A percentile compares a stretch with the other conserved stretches of the same genome.
Conservation (phyloP, 1,140 invertebrate genomes). For the Radopholus similis region DNA sequence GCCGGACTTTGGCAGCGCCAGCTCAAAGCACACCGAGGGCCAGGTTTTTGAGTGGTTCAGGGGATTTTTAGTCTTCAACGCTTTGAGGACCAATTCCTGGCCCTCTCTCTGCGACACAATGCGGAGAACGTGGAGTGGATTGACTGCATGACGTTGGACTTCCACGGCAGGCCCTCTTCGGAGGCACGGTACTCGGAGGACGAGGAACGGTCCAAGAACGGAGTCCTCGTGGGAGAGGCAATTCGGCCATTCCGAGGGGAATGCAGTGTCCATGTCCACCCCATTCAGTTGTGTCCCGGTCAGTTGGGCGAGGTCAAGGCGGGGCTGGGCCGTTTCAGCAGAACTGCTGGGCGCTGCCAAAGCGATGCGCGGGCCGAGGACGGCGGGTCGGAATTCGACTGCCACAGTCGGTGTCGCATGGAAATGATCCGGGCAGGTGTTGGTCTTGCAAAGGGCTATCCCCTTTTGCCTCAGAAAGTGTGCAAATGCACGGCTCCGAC, state of each 20-base stretch:
- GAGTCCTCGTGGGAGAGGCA: slow-evolving; percentile 44
- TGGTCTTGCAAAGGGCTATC: not conserved
- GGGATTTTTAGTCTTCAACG: slow-evolving; percentile 38
- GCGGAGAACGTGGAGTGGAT: slow-evolving; percentile 40
- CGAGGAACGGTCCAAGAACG: slow-evolving; percentile 48
- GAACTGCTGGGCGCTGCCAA: too few relatives aligned
- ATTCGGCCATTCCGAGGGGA: not conserved
- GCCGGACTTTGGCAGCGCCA: slow-evolving; percentile 46
- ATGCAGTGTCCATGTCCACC: not conserved
- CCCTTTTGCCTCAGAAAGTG: slow-evolving; percentile 21
- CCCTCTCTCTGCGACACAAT: slow-evolving; percentile 43
- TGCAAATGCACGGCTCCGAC: slow-evolving; percentile 52
- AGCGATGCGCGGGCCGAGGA: slow-evolving; percentile 42
- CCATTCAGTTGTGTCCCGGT: slow-evolving; percentile 46
- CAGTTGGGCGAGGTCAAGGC: slow-evolving; percentile 45
- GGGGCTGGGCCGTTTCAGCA: slow-evolving; percentile 39
- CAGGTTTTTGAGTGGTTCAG: slow-evolving; percentile 38
- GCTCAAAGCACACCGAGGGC: slow-evolving; percentile 44
- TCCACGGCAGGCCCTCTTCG: slow-evolving; percentile 46
- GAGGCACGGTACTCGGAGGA: slow-evolving; percentile 52
- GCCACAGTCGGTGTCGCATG: slow-evolving; percentile 47
- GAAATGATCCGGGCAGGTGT: slow-evolving; percentile 42
- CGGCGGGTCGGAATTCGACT: slow-evolving; percentile 50
- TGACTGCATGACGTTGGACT: slow-evolving; percentile 46
- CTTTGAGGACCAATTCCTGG: slow-evolving; percentile 49